Evolutionary conservation across 2,888 invertebrate species (phyloP).

Genomic region (Rhingia campestris): DNA sequence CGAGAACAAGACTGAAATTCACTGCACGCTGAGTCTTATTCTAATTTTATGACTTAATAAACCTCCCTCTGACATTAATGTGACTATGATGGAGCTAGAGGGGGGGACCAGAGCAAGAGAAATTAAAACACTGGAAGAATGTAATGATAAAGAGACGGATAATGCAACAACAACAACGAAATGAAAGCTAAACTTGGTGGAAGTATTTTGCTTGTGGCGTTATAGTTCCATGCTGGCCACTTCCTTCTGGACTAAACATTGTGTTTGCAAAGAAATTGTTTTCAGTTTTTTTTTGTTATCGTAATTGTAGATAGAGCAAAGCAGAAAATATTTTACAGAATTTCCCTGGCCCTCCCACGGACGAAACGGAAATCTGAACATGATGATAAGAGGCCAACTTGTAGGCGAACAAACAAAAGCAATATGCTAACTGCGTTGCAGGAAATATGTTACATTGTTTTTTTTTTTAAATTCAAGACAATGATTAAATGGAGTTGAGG

Average conservation of each 20-base stretch:
- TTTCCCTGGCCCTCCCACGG: not conserved
- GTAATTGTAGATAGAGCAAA: constrained; percentile 10
- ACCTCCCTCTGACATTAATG: constrained; percentile 67
- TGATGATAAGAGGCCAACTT: constrained; percentile 38
- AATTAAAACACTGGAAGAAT: constrained; percentile 54
- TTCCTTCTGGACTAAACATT: constrained; percentile 12
- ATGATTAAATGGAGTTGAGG: too few relatives aligned
- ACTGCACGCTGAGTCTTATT: constrained; percentile 65
- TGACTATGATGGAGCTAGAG: constrained; percentile 52
- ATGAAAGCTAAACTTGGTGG: constrained; percentile 38
- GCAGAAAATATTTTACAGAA: constrained; percentile 15
- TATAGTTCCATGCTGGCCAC: constrained; percentile 6
- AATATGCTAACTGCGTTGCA: constrained; percentile 46
- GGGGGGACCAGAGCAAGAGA: not conserved
- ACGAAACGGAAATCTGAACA: constrained; percentile 53
- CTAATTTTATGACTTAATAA: constrained; percentile 73
- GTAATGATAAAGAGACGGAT: constrained; percentile 45
- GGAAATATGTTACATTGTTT: constrained; percentile 29
- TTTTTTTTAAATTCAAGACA: not conserved
- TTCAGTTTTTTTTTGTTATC: constrained; percentile 23
- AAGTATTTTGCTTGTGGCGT: constrained; percentile 10
- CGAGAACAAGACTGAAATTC: constrained; percentile 41
- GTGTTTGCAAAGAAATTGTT: not conserved
- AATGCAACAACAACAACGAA: constrained; percentile 6
- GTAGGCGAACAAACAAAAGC: constrained; percentile 7